Percentiles rank a stretch among this genome's conserved stretches.
Conservation (phyloP, 2,888 invertebrate genomes). For the Coenonympha arcania region DNA sequence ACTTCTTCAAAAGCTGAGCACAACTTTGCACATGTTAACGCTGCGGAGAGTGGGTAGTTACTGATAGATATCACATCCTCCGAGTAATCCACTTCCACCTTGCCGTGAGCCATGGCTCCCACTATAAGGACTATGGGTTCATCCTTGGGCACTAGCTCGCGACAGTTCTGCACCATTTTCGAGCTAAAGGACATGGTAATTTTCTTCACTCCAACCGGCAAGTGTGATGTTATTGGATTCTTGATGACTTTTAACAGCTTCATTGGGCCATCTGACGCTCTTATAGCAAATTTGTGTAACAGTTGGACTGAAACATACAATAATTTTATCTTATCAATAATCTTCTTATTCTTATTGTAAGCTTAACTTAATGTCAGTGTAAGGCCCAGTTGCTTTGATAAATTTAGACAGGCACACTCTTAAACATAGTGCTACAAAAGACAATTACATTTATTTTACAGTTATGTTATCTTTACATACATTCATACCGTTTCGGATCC, state of each 20-base stretch:
- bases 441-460: no score
- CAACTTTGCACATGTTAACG: conserved; percentile 95
- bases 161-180: conserved; percentile 78
- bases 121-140: conserved; percentile 93
- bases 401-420: no score
- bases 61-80: conserved; percentile 95
- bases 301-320: conserved; percentile 85
- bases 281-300: conserved; percentile 92
- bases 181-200: conserved; percentile 92
- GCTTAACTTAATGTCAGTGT: neutral
- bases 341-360: neutral
- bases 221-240: conserved; percentile 94
- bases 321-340: neutral
- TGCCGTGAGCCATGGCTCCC: conserved; percentile 98
- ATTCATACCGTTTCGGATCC: no score
- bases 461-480: no score
- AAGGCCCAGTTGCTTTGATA: no score
- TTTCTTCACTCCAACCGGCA: conserved; percentile 95
- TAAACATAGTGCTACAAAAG: no score
- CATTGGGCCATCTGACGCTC: conserved; percentile 90
- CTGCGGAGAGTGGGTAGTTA: conserved; percentile 96
- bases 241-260: conserved; percentile 96
- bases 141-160: conserved; percentile 83
- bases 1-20: conserved; percentile 96
- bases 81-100: conserved; percentile 88